Base-by-base conservation (phyloP, 2,888 invertebrate genomes). In the Marronus borbonicus region DNA sequence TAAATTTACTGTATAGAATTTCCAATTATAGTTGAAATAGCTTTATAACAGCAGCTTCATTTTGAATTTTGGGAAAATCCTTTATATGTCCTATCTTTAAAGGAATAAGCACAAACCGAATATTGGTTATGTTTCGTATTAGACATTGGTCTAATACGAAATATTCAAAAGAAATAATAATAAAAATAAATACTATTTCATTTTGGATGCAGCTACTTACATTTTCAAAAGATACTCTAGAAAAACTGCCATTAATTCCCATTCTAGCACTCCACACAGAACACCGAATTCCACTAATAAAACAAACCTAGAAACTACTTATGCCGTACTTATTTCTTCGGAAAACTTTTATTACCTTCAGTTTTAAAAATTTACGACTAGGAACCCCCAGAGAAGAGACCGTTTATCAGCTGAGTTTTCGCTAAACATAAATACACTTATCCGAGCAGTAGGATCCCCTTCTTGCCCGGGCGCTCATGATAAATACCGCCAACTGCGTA, bases 401-500 rank as follows among this genome's bases (percentile, higher is more conserved):
- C 8, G 62, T 62, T 28, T 14, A 62, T 62, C 62, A 14, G 28
- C 14, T 62, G 10, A 31, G 62, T 62, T 62, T 62, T 62, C 62
- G 8, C 62, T 28, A 28, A 62, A 62, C 31, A 62, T 62, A 62
- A 62, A 62, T 62, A 62, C 31, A 31, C 31, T 62, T 62, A 31
- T 28, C 28, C 10, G 60, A 60, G 52, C 20, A 17, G 17, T 3
- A 17, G 7, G 17, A 20, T 4, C 62, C 31, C 10, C 12, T 28
- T 62, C 12, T 14, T 24, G 44, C 12, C 44, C 8, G 62, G 10
- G 62, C 8, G 28, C 12, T 28, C 24, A 17, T 24, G 50, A 50
- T 68, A 68, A 52, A 24, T 49, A 68, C 68, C 31, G 68, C 68
- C 68, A 68, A 68, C 50, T 68, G 50, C 68, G 68, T 68, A 68